phyloP scores from a whole-genome alignment of 2,888 invertebrate genomes.

The Drosophila leonis region DNA sequence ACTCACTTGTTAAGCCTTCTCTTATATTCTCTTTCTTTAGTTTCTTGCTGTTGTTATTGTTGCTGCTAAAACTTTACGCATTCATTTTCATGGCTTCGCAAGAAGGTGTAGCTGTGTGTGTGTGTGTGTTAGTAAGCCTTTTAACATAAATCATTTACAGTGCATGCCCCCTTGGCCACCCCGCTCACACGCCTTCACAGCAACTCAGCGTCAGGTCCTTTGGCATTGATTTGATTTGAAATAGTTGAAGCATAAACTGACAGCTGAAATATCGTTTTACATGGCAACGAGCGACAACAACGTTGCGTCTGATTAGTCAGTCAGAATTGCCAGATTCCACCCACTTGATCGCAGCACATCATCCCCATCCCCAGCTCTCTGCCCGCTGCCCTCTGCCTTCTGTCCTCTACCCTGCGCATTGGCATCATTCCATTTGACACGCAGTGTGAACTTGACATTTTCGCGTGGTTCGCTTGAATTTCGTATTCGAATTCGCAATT shows the following conservation, averaged over 20 bases:
- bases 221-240: slow-evolving; percentile 77
- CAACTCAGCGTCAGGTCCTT: slow-evolving; percentile 44
- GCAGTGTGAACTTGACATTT: slow-evolving; percentile 74
- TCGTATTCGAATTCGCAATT: slow-evolving; percentile 22
- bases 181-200: background rate
- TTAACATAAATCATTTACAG: slow-evolving; percentile 76
- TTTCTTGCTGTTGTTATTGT: slow-evolving; percentile 34
- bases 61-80: slow-evolving; percentile 32
- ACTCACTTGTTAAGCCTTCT: background rate
- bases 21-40: slow-evolving; percentile 14
- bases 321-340: slow-evolving; percentile 43
- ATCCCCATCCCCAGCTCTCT: background rate
- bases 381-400: background rate
- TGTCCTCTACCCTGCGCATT: background rate
- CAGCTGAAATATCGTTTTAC: slow-evolving; percentile 79
- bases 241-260: slow-evolving; percentile 78
- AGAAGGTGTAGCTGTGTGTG: slow-evolving; percentile 40
- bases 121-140: slow-evolving; percentile 51
- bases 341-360: slow-evolving; percentile 5
- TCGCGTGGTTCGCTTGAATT: slow-evolving; percentile 51
- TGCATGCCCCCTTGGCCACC: background rate
- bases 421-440: slow-evolving; percentile 39
- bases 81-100: slow-evolving; percentile 43
- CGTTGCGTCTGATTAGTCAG: slow-evolving; percentile 73
- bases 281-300: slow-evolving; percentile 60